Conservation (phyloP, 2,888 invertebrate species). For the Ophraella communa region DNA sequence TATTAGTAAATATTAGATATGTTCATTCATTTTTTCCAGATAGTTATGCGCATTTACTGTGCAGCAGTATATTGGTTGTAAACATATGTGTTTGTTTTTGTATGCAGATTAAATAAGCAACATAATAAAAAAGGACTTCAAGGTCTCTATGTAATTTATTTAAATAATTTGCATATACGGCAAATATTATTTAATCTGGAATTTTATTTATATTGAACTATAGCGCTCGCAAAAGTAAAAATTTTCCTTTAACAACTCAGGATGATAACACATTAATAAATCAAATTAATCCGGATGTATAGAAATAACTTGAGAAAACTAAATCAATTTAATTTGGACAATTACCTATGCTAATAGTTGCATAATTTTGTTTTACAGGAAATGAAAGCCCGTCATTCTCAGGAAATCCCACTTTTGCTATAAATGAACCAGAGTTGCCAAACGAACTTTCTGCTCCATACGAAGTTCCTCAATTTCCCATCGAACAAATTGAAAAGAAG, state of each 20-base stretch:
- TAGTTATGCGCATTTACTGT: not conserved
- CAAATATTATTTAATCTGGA: not conserved
- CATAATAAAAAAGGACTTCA: not conserved
- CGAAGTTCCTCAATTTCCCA: conserved; percentile 97
- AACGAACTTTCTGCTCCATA: conserved; percentile 95
- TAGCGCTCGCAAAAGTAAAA: conserved; percentile 1
- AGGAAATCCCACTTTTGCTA: conserved; percentile 58
- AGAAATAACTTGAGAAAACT: too few relatives aligned
- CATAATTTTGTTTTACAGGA: conserved; percentile 61
- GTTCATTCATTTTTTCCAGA: not conserved
- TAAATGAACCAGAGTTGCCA: conserved; percentile 66
- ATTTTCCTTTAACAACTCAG: too few relatives aligned
- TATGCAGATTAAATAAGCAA: not conserved
- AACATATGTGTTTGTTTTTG: not conserved
- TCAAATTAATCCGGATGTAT: too few relatives aligned
- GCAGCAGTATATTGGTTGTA: not conserved
- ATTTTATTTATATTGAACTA: too few relatives aligned
- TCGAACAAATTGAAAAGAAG: conserved; percentile 95
- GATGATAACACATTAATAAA: too few relatives aligned
- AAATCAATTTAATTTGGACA: too few relatives aligned
- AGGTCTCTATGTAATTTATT: not conserved
- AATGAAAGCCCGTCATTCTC: conserved; percentile 74
- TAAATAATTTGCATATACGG: not conserved
- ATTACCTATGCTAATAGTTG: too few relatives aligned
- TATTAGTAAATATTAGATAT: not conserved